Conservation (phyloP, 2,113 vertebrate species). For the Dromaius novaehollandiae region DNA sequence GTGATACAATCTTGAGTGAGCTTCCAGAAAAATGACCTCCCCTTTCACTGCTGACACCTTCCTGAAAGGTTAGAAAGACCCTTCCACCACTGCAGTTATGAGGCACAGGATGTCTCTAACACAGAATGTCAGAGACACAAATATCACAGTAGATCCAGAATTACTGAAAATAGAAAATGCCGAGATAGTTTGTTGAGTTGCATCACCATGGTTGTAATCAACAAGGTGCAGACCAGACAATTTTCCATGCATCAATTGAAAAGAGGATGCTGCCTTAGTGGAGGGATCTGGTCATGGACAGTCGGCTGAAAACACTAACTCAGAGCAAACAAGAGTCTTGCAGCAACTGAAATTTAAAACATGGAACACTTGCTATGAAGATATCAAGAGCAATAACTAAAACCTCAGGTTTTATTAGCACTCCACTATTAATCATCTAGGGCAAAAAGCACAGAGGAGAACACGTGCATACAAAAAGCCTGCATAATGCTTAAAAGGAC, state of each 20-base stretch:
- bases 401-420: neutral
- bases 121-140: neutral
- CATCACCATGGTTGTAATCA: neutral
- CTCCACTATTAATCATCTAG: neutral
- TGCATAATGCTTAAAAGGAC: accelerated
- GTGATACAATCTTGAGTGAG: neutral
- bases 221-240: neutral
- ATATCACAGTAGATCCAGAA: neutral
- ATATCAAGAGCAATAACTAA: neutral
- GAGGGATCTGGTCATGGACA: neutral
- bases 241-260: neutral
- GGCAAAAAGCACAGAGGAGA: neutral
- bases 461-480: accelerated
- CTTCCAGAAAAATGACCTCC: neutral
- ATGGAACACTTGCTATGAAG: neutral
- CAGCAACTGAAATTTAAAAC: neutral
- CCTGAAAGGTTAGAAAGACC: neutral
- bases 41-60: neutral
- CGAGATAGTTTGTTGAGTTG: neutral
- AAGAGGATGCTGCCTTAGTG: neutral
- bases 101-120: neutral
- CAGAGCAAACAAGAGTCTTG: neutral
- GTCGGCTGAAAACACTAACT: neutral
- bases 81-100: neutral
- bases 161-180: neutral